Evolutionary conservation across 2,888 invertebrate genomes (phyloP).

Genomic region (Synergus itoensis): DNA sequence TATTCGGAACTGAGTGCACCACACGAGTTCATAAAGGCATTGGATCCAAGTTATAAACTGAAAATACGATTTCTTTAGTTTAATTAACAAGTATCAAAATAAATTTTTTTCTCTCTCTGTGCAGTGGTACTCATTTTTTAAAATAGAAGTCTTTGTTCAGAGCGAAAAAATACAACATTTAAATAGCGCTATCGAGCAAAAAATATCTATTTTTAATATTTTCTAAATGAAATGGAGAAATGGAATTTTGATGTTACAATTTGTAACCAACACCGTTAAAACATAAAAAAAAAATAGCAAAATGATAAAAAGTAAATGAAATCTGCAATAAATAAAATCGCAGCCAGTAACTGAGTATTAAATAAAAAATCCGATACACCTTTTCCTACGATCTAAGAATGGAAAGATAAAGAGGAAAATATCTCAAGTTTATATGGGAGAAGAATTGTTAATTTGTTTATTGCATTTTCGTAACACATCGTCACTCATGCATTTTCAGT

Average conservation of each 20-base stretch:
- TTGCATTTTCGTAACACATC: constrained; percentile 8
- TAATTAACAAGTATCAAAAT: too few species aligned
- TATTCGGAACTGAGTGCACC: neutral
- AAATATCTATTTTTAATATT: too few species aligned
- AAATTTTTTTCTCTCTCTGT: too few species aligned
- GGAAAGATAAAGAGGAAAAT: neutral
- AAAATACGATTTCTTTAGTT: too few species aligned
- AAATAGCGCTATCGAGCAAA: too few species aligned
- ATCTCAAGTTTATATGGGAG: neutral
- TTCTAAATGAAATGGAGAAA: too few species aligned
- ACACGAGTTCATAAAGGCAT: neutral
- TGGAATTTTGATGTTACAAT: too few species aligned
- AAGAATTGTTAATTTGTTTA: neutral
- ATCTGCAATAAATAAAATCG: neutral
- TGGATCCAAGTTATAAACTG: too few species aligned
- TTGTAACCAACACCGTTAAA: neutral
- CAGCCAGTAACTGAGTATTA: neutral
- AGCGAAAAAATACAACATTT: too few species aligned
- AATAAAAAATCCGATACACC: neutral
- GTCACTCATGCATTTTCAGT: constrained; percentile 36
- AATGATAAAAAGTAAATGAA: neutral
- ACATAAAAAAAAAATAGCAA: neutral
- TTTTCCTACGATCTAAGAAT: neutral
- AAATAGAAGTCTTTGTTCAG: too few species aligned
- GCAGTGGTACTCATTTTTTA: too few species aligned